Conservation (phyloP, 2,797 vertebrate species). For the Lepidocolaptes lacrymiger region DNA sequence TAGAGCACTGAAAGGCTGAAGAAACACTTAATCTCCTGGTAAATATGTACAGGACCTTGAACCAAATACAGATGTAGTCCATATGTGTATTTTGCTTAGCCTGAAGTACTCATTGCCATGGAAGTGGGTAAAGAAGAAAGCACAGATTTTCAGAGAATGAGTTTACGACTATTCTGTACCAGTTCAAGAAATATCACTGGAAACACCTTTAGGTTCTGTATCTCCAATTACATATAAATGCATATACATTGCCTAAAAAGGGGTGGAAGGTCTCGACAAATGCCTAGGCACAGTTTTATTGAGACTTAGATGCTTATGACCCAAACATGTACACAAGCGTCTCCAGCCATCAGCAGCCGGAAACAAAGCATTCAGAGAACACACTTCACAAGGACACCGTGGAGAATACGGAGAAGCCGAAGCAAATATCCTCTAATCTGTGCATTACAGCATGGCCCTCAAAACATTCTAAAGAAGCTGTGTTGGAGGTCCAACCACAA, state of each 20-base stretch:
- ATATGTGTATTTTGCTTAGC: not conserved
- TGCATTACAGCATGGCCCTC: rapidly evolving
- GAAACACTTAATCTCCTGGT: not conserved
- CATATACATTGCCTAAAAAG: rapidly evolving
- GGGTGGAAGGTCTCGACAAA: not conserved
- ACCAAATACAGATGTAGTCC: not conserved
- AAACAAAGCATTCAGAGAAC: not conserved
- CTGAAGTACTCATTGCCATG: not conserved
- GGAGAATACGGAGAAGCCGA: rapidly evolving
- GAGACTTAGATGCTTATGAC: rapidly evolving
- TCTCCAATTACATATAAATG: not conserved
- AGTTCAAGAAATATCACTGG: not conserved
- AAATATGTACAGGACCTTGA: not conserved
- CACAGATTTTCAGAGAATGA: not conserved
- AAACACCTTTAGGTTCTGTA: rapidly evolving
- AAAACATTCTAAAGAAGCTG: rapidly evolving
- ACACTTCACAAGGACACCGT: not conserved
- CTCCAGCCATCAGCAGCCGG: not conserved
- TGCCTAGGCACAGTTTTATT: rapidly evolving
- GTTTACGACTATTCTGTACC: not conserved
- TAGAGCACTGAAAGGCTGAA: not conserved
- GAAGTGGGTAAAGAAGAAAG: not conserved
- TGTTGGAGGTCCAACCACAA: rapidly evolving
- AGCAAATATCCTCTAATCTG: rapidly evolving
- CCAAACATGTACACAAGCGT: not conserved